Evolutionary conservation across 2,113 vertebrate genomes (phyloP), one percentile per base, ranked within the genome.

Genomic region (Lamprologus ornatipinnis): DNA sequence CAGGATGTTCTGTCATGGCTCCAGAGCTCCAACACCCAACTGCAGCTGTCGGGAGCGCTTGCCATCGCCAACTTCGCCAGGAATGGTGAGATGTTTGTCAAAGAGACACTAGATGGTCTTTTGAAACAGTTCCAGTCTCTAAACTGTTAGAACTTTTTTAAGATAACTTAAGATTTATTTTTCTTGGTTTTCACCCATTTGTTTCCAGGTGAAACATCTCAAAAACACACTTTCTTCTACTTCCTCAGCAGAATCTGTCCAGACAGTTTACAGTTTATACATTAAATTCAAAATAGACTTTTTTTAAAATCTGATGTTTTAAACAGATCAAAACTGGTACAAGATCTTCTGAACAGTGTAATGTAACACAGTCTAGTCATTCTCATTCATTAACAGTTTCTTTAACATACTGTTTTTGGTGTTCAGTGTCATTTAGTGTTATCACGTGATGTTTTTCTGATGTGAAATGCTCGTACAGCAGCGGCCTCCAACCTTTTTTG

Each of bases 51-150:
- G 2, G 95, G 90, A 31, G 93, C 94, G 2, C 94, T 90, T 2
- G 95, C 93, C 82, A 93, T 95, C 17, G 94, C 95, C 89, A 96
- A 97, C 94, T 97, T 97, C 12, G 96, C 93, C 82, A 93, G 96
- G 81, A 95, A 96, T 3, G 78, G 94, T 95, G 87, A 92, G 80
- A 83, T 10, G 3, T 37, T 53, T 33, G 4, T 70, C 42, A 33
- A 5, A 57, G 14, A 19, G 7, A 28, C 37, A 73, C 37, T 6
- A 3, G 1, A 23, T 14, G 60, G 60, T 65, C 4, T n/a, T 63
- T 63, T 12, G 2, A 65, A 35, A 35, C 17, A 15, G 65, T 2
- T 26, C 12, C 21, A 26, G 37, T 26, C 8, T 73, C 68, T 9
- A 73, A 26, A 47, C 63, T 37, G n/a, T 23, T 23, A 8, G 3